A percentile compares a stretch with the other conserved stretches of the same genome.
phyloP scores from a whole-genome alignment of 1,140 invertebrate species.

The Capitella teleta region DNA sequence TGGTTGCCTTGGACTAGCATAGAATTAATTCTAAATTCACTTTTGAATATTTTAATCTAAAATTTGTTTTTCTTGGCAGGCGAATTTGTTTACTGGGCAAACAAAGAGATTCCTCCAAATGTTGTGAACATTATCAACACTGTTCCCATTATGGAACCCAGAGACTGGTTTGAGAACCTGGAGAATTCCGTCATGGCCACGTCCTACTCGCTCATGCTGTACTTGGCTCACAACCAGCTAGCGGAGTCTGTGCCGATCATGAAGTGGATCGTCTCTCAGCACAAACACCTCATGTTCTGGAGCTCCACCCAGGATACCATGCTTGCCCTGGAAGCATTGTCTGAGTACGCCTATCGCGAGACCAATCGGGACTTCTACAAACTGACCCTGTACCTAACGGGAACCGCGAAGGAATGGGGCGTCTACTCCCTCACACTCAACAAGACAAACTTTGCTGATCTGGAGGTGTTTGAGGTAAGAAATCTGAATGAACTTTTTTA shows the following conservation, averaged over 20 bases:
- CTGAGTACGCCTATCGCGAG: slow-evolving; percentile 76
- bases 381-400: slow-evolving; percentile 40
- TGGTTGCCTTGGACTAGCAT: no score
- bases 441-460: no score
- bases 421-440: no score
- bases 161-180: no score
- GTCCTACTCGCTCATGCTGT: slow-evolving; percentile 79
- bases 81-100: no score
- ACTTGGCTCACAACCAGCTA: slow-evolving; percentile 37
- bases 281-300: slow-evolving; percentile 33
- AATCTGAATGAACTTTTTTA: no score
- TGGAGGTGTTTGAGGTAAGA: no score
- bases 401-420: not conserved
- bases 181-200: slow-evolving; percentile 84
- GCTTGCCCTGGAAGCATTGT: slow-evolving; percentile 75
- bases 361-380: slow-evolving; percentile 76
- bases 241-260: slow-evolving; percentile 54
- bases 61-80: slow-evolving; percentile 16
- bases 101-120: no score
- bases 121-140: no score
- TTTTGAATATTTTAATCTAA: no score
- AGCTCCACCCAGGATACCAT: slow-evolving; percentile 54
- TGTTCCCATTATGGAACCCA: no score
- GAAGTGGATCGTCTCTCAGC: slow-evolving; percentile 82
- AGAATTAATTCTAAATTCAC: no score